Percentiles rank a stretch among this genome's conserved stretches.
Conservation (phyloP, 2,888 invertebrate species). For the Flexamia atlantica region DNA sequence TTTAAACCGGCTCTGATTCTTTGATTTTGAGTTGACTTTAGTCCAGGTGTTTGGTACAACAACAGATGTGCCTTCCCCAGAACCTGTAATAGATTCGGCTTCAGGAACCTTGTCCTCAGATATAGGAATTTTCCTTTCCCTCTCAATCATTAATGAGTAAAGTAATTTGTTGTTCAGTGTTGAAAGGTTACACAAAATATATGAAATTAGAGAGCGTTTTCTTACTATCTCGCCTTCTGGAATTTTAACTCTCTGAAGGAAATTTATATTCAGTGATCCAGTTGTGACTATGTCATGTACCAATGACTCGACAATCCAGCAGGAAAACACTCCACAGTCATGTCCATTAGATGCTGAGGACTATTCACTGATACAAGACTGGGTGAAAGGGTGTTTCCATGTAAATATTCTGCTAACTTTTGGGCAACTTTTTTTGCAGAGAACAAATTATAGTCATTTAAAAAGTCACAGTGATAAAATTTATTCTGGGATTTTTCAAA, state of each 20-base stretch:
- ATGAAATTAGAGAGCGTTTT: background rate
- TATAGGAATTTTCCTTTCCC: background rate
- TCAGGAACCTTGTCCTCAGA: background rate
- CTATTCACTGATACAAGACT: background rate
- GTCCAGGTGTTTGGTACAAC: background rate
- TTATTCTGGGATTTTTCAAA: background rate
- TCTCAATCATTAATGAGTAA: background rate
- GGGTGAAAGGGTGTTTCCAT: background rate
- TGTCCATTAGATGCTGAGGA: background rate
- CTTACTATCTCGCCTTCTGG: background rate
- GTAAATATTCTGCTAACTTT: background rate
- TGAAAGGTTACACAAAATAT: background rate
- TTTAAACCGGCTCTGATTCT: background rate
- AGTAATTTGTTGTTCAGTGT: background rate
- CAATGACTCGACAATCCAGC: background rate
- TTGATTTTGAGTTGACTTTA: background rate
- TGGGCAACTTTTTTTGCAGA: constrained; percentile 21
- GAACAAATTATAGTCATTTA: background rate
- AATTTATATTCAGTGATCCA: background rate
- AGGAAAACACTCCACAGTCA: background rate
- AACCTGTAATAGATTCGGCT: background rate
- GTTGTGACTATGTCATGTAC: background rate
- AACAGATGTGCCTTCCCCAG: background rate
- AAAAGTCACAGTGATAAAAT: constrained; percentile 15
- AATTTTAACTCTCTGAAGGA: background rate